Evolutionary conservation across 1,140 invertebrate genomes (phyloP), one percentile per base, ranked within the genome.

Genomic region (Meloidogyne hapla): DNA sequence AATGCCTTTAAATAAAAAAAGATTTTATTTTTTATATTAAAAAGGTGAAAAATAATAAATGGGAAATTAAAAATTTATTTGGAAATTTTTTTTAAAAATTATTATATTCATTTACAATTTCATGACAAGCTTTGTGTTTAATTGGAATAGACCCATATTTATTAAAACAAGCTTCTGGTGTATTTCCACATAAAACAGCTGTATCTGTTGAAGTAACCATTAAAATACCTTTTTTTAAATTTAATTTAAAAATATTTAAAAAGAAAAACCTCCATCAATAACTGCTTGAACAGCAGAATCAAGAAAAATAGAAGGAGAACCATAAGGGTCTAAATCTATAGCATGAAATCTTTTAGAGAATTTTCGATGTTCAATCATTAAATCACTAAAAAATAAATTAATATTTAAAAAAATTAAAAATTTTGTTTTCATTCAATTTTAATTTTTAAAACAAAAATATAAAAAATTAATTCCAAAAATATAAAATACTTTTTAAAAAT

Each of bases 141-240:
- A 98, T 86, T 2, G 95, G 93, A 73, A 96, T 89, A 10, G 94
- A 91, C 4, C 95, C 95, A 88, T 99, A 99, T 90, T 98, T 97
- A 0, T 91, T 91, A 84, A 92, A 93, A 87, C 94, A 98, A 0
- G 94, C 94, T 88, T 99, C 95, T 0, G 94, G 92, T 4, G 92
- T 91, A 89, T 97, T 98, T 1, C 97, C 97, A 81, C 94, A 95
- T 64, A 99, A 88, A 13, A 98, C 92, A 1, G 95, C 96, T 93
- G 96, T 95, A 88, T 99, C 97, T 0, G 97, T 99, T 25, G 94
- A 95, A 0, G 97, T 99, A 0, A 99, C 91, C 77, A 97, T 91
- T n/a, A 99, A 88, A 42, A 92, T 80, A 45, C 87, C 77, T 78
- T n/a, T 18, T 70, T 71, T 15, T 25, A 25, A n/a, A 33, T 5